Percentiles rank a stretch among this genome's conserved stretches.
phyloP scores from a whole-genome alignment of 2,113 vertebrate species.

The Oncorhynchus gorbuscha region DNA sequence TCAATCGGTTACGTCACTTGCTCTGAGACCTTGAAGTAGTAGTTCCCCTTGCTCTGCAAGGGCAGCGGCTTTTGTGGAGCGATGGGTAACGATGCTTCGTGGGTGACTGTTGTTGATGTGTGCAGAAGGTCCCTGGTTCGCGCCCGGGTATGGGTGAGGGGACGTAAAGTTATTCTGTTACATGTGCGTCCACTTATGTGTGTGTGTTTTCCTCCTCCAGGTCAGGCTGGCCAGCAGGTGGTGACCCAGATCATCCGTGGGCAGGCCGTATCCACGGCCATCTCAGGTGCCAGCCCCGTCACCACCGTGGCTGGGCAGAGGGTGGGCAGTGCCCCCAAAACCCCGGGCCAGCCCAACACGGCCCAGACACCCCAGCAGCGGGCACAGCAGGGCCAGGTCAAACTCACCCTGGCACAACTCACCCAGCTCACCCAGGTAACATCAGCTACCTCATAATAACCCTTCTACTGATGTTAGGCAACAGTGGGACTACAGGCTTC shows the following conservation, averaged over 20 bases:
- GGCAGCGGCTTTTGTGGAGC: no score
- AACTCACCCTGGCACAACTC: slow-evolving; percentile 94
- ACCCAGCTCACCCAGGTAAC: slow-evolving; percentile 90
- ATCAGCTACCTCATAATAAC: slow-evolving; percentile 2
- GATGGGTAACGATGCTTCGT: no score
- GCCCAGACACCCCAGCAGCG: slow-evolving; percentile 60
- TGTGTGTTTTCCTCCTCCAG: slow-evolving; percentile 54
- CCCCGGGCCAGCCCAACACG: slow-evolving; percentile 63
- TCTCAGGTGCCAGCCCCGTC: slow-evolving; percentile 62
- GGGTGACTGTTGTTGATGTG: no score
- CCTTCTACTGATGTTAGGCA: background rate
- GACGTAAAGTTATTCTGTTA: no score
- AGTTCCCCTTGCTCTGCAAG: no score
- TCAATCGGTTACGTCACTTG: no score
- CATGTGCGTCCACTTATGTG: slow-evolving; percentile 2
- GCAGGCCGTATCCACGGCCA: slow-evolving; percentile 86
- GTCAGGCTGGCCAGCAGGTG: slow-evolving; percentile 87
- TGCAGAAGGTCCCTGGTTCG: no score
- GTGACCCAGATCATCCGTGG: slow-evolving; percentile 92
- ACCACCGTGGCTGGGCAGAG: slow-evolving; percentile 62
- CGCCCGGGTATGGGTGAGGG: no score
- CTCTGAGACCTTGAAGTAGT: no score
- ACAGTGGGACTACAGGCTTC: no score
- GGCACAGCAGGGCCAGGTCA: slow-evolving; percentile 90
- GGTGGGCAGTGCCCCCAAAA: slow-evolving; percentile 48